phyloP scores from a whole-genome alignment of 2,113 vertebrate species.

The Dryoscopus gambensis region DNA sequence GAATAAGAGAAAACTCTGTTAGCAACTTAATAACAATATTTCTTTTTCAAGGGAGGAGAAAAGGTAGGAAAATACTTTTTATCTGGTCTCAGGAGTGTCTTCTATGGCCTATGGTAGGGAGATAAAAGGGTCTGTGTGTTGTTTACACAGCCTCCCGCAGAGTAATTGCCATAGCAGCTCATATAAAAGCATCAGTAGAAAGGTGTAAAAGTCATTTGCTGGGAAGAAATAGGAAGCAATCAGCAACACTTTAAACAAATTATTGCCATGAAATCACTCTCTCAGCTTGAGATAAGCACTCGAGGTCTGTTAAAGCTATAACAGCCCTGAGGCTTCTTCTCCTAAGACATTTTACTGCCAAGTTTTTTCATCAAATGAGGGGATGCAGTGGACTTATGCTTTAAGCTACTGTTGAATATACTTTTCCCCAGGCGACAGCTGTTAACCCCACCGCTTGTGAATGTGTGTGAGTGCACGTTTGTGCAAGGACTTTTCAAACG shows the following conservation, averaged over 20 bases:
- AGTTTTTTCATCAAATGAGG: conserved; percentile 41
- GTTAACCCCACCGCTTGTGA: fast-evolving
- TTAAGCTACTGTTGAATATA: background rate
- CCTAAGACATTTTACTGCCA: background rate
- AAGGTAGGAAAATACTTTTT: conserved; percentile 18
- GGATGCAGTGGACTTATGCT: background rate
- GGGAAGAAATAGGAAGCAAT: conserved; percentile 78
- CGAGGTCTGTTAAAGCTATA: conserved; percentile 68
- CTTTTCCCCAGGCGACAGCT: background rate
- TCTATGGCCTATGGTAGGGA: background rate
- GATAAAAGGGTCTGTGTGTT: conserved; percentile 38
- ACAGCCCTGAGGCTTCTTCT: conserved; percentile 13
- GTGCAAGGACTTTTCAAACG: background rate
- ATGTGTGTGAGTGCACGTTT: background rate
- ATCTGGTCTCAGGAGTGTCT: conserved; percentile 23
- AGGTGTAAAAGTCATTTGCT: conserved; percentile 81
- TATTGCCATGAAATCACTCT: conserved; percentile 76
- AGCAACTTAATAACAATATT: background rate
- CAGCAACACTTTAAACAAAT: conserved; percentile 76
- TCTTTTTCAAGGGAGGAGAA: background rate
- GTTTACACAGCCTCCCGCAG: conserved; percentile 50
- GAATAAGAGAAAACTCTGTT: background rate
- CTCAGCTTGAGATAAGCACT: conserved; percentile 70
- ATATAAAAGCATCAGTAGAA: conserved; percentile 57
- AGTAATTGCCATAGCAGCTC: conserved; percentile 47